phyloP scores from a whole-genome alignment of 2,113 vertebrate species.

The Apodemus sylvaticus region DNA sequence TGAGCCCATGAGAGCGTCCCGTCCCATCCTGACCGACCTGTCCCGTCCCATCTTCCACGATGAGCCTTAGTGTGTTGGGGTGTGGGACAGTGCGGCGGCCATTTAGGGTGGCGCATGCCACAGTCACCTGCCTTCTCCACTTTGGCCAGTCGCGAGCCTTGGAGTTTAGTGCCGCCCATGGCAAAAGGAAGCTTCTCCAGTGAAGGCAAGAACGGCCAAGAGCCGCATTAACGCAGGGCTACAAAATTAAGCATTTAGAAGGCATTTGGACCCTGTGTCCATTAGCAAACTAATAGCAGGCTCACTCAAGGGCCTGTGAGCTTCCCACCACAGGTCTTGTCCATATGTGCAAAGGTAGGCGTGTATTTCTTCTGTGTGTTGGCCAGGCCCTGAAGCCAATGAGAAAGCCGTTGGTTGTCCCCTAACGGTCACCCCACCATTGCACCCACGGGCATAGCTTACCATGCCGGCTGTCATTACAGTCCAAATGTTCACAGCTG shows the following conservation, averaged over 20 bases:
- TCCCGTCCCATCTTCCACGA: not conserved
- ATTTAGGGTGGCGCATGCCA: not conserved
- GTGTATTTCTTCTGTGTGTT: not conserved
- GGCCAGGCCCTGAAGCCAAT: not conserved
- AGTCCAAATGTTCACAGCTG: not conserved
- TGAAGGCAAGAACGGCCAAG: not conserved
- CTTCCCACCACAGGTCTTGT: not conserved
- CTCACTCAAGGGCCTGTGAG: not conserved
- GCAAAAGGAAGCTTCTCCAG: not conserved
- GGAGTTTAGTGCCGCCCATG: not conserved
- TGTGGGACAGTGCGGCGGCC: accelerated
- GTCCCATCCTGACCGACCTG: accelerated
- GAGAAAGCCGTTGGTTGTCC: not conserved
- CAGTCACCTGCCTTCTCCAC: not conserved
- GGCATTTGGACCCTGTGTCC: not conserved
- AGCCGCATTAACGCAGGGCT: not conserved
- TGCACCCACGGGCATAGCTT: not conserved
- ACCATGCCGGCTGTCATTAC: not conserved
- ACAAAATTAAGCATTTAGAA: not conserved
- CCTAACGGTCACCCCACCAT: not conserved
- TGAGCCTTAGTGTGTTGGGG: not conserved
- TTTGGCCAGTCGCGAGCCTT: not conserved
- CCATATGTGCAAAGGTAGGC: not conserved
- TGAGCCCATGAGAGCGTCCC: not conserved
- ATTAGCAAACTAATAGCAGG: not conserved